These are phyloP conservation scores for Phoebastria nigripes DNA, from an alignment of 2,797 vertebrate genomes.

Conservation along the genomic window DNA sequence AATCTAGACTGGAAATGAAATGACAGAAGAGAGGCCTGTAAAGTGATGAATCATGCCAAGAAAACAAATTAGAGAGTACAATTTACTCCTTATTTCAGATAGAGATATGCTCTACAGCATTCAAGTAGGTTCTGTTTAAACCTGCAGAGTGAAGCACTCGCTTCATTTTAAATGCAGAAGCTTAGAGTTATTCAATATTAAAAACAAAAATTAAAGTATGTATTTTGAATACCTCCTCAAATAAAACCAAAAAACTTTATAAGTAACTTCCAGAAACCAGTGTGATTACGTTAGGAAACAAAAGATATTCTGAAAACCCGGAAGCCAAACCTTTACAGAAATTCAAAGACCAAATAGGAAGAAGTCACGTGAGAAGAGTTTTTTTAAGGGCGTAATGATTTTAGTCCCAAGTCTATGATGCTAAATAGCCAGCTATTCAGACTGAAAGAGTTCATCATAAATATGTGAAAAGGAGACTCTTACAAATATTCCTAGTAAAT, in stretches of 20 bases:
- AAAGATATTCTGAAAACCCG: background rate
- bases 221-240: background rate
- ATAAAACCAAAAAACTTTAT: background rate
- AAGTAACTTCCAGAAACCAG: background rate
- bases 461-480: background rate
- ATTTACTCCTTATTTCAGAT: background rate
- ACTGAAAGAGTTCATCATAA: background rate
- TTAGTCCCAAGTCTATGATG: background rate
- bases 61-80: background rate
- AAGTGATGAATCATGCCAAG: conserved; percentile 19
- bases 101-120: background rate
- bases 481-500: background rate
- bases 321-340: background rate
- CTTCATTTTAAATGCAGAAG: background rate
- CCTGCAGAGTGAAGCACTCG: background rate
- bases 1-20: background rate
- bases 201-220: background rate
- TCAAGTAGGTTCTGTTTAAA: background rate
- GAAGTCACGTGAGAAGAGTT: background rate
- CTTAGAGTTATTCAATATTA: background rate
- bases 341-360: background rate
- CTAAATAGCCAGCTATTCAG: background rate
- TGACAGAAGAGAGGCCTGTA: background rate
- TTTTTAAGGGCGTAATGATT: background rate
- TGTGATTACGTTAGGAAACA: background rate